A percentile compares a stretch with the other conserved stretches of the same genome.
These are phyloP conservation scores for Cottoperca gobio DNA, from an alignment of 2,797 vertebrate genomes.

Conservation along the genomic window DNA sequence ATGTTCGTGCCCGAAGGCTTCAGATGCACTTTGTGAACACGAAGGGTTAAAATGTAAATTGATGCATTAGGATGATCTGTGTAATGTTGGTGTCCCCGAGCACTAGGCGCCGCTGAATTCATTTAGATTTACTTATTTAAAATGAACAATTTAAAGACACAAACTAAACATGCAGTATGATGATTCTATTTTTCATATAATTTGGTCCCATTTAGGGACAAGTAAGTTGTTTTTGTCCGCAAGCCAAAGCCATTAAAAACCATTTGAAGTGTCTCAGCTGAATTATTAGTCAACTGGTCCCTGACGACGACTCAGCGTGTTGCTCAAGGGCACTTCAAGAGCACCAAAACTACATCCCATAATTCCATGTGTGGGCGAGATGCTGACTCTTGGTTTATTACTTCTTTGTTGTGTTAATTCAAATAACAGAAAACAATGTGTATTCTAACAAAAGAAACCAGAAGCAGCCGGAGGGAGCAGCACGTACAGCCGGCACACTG, in stretches of 20 bases:
- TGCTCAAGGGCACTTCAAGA: conserved; percentile 29
- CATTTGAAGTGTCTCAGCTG: conserved; percentile 24
- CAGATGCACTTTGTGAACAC: not conserved
- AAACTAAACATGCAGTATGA: not conserved
- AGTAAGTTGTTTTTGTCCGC: conserved; percentile 22
- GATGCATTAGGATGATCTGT: not conserved
- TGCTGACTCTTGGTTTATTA: not conserved
- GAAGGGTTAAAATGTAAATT: not conserved
- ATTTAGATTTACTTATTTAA: not conserved
- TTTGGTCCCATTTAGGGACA: conserved; percentile 25
- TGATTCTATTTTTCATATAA: conserved; percentile 9
- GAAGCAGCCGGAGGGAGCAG: not conserved
- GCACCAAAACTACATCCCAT: not conserved
- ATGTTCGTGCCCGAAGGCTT: conserved; percentile 19
- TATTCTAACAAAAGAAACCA: conserved; percentile 11
- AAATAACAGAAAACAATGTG: conserved; percentile 13
- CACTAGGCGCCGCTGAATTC: not conserved
- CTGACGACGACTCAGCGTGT: not conserved
- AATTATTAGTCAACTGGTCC: conserved; percentile 8
- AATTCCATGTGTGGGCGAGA: not conserved
- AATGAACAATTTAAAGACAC: not conserved
- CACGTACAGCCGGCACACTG: not conserved
- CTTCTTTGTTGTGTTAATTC: conserved; percentile 17
- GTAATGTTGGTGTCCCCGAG: not conserved
- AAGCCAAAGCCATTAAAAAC: conserved; percentile 45